These are phyloP conservation scores for Drosophila siamana DNA, from an alignment of 2,888 invertebrate genomes.

Conservation along the genomic window DNA sequence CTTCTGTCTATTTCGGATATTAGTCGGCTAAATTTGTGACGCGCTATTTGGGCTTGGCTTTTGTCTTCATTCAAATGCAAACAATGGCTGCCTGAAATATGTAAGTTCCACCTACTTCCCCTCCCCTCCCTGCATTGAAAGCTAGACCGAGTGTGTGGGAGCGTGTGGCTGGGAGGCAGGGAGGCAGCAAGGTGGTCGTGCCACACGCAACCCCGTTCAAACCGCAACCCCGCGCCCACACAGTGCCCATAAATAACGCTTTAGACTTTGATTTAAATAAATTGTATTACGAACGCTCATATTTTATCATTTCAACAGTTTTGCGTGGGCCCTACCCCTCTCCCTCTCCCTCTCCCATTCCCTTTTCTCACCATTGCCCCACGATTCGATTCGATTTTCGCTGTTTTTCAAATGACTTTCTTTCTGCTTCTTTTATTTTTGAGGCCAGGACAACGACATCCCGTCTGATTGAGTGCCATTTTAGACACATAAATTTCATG, in stretches of 20 bases:
- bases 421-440: slow-evolving; percentile 7
- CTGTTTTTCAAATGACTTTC: slow-evolving; percentile 42
- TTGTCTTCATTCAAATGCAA: slow-evolving; percentile 74
- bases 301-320: slow-evolving; percentile 79
- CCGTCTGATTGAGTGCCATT: slow-evolving; percentile 65
- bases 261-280: slow-evolving; percentile 84
- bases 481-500: slow-evolving; percentile 60
- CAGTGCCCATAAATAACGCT: slow-evolving; percentile 82
- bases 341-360: too few relatives aligned
- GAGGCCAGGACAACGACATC: slow-evolving; percentile 44
- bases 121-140: slow-evolving; percentile 2
- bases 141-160: neutral
- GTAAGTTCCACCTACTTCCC: slow-evolving; percentile 7
- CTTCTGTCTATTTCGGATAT: slow-evolving; percentile 66
- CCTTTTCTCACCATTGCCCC: neutral
- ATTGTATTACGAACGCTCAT: slow-evolving; percentile 81
- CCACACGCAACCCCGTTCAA: slow-evolving; percentile 44
- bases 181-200: slow-evolving; percentile 5
- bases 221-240: slow-evolving; percentile 18
- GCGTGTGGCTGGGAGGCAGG: neutral
- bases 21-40: slow-evolving; percentile 77
- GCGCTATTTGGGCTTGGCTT: slow-evolving; percentile 81
- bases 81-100: slow-evolving; percentile 73
- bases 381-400: slow-evolving; percentile 63
- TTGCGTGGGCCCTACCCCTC: slow-evolving; percentile 34